These are phyloP conservation scores for Metopolophium dirhodum DNA, from an alignment of 1,140 invertebrate species.

Conservation along the genomic window DNA sequence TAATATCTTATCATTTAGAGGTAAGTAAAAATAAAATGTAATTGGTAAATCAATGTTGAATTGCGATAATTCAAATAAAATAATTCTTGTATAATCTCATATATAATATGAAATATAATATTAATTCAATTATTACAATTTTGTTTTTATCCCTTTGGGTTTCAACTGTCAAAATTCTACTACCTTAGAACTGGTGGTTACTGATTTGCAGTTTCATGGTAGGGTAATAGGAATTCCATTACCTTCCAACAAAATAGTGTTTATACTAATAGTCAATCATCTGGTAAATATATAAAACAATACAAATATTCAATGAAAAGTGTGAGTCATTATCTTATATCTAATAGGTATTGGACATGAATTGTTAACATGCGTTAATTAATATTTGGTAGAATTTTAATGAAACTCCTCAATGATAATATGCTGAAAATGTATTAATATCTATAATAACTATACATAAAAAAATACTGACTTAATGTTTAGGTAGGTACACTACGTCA, in stretches of 20 bases:
- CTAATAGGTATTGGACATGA: conserved; percentile 5
- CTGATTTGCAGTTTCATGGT: neutral
- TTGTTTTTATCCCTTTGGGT: neutral
- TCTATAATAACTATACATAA: neutral
- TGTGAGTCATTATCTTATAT: neutral
- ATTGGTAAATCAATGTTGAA: neutral
- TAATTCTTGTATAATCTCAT: neutral
- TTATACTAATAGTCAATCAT: neutral
- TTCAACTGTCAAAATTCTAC: neutral
- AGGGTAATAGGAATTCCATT: neutral
- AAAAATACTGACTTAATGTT: neutral
- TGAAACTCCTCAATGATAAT: neutral
- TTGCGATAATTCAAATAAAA: neutral
- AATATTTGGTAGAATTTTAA: conserved; percentile 4
- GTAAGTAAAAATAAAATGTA: neutral
- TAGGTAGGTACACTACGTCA: neutral
- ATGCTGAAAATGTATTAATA: neutral
- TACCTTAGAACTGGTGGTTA: neutral
- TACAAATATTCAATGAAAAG: neutral
- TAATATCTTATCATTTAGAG: neutral
- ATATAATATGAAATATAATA: neutral
- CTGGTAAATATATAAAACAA: conserved; percentile 1
- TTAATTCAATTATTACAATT: neutral
- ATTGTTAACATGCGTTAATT: neutral
- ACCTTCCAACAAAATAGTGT: neutral